phyloP scores from a whole-genome alignment of 2,797 vertebrate species.

The Hyperoplus lanceolatus region DNA sequence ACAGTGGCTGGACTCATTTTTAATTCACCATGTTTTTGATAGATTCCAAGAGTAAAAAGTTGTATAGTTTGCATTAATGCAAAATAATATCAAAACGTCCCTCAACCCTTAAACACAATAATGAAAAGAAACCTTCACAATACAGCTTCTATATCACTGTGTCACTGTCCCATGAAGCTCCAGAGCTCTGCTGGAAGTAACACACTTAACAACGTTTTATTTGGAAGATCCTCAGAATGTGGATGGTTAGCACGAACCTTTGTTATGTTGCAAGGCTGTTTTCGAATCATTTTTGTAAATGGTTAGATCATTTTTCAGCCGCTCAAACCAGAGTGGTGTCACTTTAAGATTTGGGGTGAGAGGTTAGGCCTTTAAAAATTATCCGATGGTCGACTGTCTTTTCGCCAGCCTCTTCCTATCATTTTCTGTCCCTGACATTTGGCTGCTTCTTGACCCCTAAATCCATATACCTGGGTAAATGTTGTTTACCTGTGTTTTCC shows the following conservation, averaged over 20 bases:
- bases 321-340: background rate
- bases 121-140: too few relatives aligned
- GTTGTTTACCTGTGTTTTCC: slow-evolving; percentile 61
- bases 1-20: background rate
- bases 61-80: background rate
- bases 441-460: background rate
- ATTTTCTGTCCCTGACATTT: slow-evolving; percentile 3
- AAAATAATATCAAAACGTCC: background rate
- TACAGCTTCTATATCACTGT: background rate
- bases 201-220: background rate
- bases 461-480: background rate
- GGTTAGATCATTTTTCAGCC: background rate
- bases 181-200: background rate
- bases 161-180: background rate
- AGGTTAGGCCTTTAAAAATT: slow-evolving; percentile 4
- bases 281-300: background rate
- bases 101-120: background rate
- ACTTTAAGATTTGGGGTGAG: background rate
- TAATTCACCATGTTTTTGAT: background rate
- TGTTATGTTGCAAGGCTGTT: background rate
- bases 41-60: background rate
- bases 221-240: background rate
- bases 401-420: background rate
- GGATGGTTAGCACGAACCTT: too few relatives aligned
- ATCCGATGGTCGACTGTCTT: background rate